Percentiles rank a stretch among this genome's conserved stretches.
Conservation (phyloP, 2,113 vertebrate genomes). For the Cyprinodon tularosa region DNA sequence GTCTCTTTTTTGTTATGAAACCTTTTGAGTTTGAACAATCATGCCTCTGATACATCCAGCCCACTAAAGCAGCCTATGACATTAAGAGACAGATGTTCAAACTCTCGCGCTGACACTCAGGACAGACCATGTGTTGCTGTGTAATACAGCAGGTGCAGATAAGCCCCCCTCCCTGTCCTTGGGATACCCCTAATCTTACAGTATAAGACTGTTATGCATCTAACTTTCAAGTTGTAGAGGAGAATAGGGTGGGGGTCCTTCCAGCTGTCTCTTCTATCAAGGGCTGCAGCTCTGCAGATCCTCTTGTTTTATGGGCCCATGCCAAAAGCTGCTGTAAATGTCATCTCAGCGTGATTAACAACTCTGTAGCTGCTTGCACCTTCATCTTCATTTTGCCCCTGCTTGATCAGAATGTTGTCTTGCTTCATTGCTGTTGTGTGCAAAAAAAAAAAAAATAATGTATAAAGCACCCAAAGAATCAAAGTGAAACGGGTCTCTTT, state of each 20-base stretch:
- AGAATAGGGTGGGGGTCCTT: slow-evolving; percentile 48
- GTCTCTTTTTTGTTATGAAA: background rate
- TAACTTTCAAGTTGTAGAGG: background rate
- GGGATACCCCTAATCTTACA: slow-evolving; percentile 60
- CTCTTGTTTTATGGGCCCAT: background rate
- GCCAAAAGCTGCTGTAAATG: slow-evolving; percentile 5
- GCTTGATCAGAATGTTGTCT: slow-evolving; percentile 39
- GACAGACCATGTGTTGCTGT: slow-evolving; percentile 23
- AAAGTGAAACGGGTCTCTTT: slow-evolving; percentile 16
- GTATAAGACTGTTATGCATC: slow-evolving; percentile 11
- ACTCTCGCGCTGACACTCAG: slow-evolving; percentile 10
- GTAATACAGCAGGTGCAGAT: slow-evolving; percentile 71
- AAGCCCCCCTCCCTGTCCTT: slow-evolving; percentile 20
- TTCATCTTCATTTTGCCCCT: background rate
- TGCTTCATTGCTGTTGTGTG: slow-evolving; percentile 21
- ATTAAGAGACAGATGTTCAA: slow-evolving; percentile 33
- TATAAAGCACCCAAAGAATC: too few species aligned
- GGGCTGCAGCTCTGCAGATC: background rate
- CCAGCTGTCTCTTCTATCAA: slow-evolving; percentile 56
- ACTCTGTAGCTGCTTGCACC: background rate
- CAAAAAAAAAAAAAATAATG: background rate
- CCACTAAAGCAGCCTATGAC: slow-evolving; percentile 3
- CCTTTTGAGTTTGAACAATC: background rate
- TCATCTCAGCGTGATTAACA: slow-evolving; percentile 1
- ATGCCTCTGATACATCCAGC: background rate